A percentile compares a stretch with the other conserved stretches of the same genome.
These are phyloP conservation scores for Pavo muticus DNA, from an alignment of 2,113 vertebrate genomes.

Conservation along the genomic window DNA sequence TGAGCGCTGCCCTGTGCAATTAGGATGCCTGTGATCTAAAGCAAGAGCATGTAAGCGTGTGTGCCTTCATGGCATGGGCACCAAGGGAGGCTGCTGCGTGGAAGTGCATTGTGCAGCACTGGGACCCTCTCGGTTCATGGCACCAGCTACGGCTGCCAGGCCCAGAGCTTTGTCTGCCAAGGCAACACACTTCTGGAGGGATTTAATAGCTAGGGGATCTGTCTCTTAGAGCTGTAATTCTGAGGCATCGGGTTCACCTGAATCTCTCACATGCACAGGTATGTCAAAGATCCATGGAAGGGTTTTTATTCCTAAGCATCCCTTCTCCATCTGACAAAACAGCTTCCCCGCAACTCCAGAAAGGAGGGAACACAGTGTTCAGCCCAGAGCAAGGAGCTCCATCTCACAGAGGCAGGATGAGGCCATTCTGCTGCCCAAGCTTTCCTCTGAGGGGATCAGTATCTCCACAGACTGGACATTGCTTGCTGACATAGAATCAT, in stretches of 20 bases:
- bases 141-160: neutral
- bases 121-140: too few relatives aligned
- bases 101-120: neutral
- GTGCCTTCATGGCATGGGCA: neutral
- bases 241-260: neutral
- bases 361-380: too few relatives aligned
- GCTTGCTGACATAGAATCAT: neutral
- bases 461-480: neutral
- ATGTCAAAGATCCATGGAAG: neutral
- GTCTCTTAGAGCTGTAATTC: neutral
- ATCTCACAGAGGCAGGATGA: neutral
- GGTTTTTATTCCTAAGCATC: neutral
- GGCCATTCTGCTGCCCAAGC: fast-evolving
- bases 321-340: neutral
- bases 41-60: neutral
- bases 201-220: neutral
- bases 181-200: neutral
- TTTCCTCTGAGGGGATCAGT: fast-evolving
- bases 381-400: neutral
- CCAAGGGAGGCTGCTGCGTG: neutral
- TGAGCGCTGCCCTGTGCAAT: neutral
- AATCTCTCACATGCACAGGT: neutral
- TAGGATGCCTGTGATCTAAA: neutral
- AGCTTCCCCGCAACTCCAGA: fast-evolving
- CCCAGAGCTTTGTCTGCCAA: neutral